Percentiles rank a stretch among this genome's conserved stretches.
Evolutionary conservation across 2,113 vertebrate species (phyloP).

Genomic region (Percopsis transmontana): DNA sequence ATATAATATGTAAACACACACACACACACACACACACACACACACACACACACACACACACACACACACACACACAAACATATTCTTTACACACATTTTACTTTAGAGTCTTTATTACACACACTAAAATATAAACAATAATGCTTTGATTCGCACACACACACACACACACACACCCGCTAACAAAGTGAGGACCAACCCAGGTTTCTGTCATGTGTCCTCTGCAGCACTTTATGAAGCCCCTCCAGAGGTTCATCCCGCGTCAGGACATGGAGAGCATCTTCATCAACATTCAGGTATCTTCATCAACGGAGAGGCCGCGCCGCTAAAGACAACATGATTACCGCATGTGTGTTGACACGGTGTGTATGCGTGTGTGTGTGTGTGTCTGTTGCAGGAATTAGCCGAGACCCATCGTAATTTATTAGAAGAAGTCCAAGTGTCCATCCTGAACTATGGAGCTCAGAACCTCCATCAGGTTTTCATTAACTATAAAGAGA

Average conservation of each 20-base stretch:
- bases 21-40: slow-evolving; percentile 16
- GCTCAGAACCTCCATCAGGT: slow-evolving; percentile 81
- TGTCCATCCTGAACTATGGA: slow-evolving; percentile 61
- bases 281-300: slow-evolving; percentile 89
- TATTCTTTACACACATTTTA: too few species aligned
- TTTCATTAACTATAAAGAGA: slow-evolving; percentile 88
- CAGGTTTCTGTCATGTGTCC: neutral
- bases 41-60: slow-evolving; percentile 7
- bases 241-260: slow-evolving; percentile 83
- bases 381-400: slow-evolving; percentile 71
- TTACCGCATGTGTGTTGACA: slow-evolving; percentile 23
- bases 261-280: slow-evolving; percentile 85
- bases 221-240: slow-evolving; percentile 88
- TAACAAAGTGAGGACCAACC: slow-evolving; percentile 5
- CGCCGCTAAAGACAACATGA: neutral
- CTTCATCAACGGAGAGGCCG: neutral
- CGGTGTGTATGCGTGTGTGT: slow-evolving; percentile 10
- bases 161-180: neutral
- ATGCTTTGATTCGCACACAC: neutral
- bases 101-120: too few species aligned
- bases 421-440: slow-evolving; percentile 81
- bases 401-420: slow-evolving; percentile 78
- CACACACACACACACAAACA: neutral
- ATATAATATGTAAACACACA: too few species aligned
- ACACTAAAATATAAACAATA: too few species aligned